Percentiles rank a stretch among this genome's conserved stretches.
These are phyloP conservation scores for Perca flavescens DNA, from an alignment of 2,113 vertebrate genomes.

Conservation along the genomic window DNA sequence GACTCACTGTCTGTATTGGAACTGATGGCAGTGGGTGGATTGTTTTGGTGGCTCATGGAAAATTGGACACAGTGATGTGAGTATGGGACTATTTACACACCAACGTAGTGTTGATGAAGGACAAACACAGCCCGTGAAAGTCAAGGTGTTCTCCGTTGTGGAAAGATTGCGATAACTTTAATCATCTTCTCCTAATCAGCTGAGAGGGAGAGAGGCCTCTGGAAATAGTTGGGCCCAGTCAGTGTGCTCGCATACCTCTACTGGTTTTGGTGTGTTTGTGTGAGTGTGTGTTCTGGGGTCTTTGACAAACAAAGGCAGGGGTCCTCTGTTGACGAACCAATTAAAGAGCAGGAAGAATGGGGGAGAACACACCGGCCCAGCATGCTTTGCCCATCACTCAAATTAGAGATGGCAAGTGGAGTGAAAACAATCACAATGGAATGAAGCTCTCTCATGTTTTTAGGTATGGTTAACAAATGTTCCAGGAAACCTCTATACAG, in stretches of 20 bases:
- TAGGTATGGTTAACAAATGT: conserved; percentile 21
- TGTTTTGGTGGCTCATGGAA: conserved; percentile 58
- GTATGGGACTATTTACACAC: conserved; percentile 66
- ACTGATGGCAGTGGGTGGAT: neutral
- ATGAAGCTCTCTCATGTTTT: conserved; percentile 29
- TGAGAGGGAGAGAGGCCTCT: conserved; percentile 45
- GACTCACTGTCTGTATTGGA: conserved; percentile 16
- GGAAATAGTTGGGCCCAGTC: conserved; percentile 62
- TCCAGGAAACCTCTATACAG: conserved; percentile 29
- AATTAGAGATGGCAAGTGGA: conserved; percentile 68
- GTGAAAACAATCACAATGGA: conserved; percentile 66
- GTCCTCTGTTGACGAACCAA: conserved; percentile 74
- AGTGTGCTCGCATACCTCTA: conserved; percentile 49
- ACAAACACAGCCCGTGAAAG: conserved; percentile 73
- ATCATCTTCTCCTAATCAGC: conserved; percentile 72
- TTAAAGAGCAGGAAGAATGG: conserved; percentile 72
- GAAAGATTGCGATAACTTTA: conserved; percentile 80
- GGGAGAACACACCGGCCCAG: conserved; percentile 60
- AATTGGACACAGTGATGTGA: conserved; percentile 41
- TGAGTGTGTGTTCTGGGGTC: conserved; percentile 43
- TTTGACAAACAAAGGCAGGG: conserved; percentile 74
- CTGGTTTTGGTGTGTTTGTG: conserved; percentile 63
- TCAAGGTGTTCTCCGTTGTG: conserved; percentile 78
- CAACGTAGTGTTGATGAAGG: conserved; percentile 48
- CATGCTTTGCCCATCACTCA: conserved; percentile 67